Percentiles rank a stretch among this genome's conserved stretches.
Evolutionary conservation across 2,113 vertebrate species (phyloP).

Genomic region (Mormyrus iriodes): DNA sequence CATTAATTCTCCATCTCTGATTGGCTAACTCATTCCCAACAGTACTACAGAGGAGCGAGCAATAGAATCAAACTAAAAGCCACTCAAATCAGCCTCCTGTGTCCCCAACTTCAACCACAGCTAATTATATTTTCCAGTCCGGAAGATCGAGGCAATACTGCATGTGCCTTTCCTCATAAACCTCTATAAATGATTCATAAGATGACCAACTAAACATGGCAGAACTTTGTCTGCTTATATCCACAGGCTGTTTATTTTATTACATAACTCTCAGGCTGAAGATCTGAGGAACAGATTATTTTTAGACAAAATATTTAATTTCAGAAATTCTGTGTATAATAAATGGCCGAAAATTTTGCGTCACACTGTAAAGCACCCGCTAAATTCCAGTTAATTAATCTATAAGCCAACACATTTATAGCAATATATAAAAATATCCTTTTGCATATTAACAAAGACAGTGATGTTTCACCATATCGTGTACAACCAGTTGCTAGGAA

Average conservation of each 20-base stretch:
- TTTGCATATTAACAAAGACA: not conserved
- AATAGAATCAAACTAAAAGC: not conserved
- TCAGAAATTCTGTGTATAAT: not conserved
- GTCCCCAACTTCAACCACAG: not conserved
- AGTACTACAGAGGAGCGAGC: not conserved
- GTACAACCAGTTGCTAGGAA: slow-evolving; percentile 49
- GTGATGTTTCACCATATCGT: not conserved
- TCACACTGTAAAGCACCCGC: not conserved
- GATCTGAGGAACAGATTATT: not conserved
- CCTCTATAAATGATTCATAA: not conserved
- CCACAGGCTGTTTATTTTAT: not conserved
- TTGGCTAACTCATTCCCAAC: not conserved
- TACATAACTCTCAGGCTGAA: not conserved
- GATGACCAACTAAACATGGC: not conserved
- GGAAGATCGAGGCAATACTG: not conserved
- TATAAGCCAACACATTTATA: not conserved
- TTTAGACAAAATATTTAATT: not conserved
- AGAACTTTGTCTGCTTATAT: not conserved
- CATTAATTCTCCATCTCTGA: not conserved
- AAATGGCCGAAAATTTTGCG: not conserved
- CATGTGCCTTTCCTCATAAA: not conserved
- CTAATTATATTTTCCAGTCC: not conserved
- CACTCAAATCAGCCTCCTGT: not conserved
- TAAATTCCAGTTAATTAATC: not conserved
- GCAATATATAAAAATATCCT: not conserved